phyloP scores from a whole-genome alignment of 2,888 invertebrate genomes.

The Hydraecia micacea region DNA sequence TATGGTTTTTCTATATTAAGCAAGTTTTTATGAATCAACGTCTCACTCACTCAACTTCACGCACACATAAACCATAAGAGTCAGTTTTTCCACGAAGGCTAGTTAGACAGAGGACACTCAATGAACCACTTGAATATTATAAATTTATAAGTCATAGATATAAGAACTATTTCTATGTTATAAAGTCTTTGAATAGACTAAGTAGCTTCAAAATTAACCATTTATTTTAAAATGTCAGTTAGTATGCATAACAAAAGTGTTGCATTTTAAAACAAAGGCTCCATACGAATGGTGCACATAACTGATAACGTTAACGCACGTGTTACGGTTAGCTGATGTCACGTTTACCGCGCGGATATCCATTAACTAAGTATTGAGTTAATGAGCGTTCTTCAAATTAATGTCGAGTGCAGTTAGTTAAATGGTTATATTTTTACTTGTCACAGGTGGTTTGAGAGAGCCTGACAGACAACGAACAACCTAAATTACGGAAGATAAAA shows the following conservation, averaged over 20 bases:
- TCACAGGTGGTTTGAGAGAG: conserved; percentile 5
- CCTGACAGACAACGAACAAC: not conserved
- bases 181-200: not conserved
- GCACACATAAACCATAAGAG: not conserved
- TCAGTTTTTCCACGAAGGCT: not conserved
- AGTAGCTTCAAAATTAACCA: not conserved
- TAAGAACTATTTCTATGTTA: too few relatives aligned
- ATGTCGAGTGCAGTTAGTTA: not conserved
- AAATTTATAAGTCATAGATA: too few relatives aligned
- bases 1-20: not conserved
- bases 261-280: conserved; percentile 58
- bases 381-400: conserved; percentile 22
- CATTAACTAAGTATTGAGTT: conserved; percentile 27
- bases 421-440: conserved; percentile 6
- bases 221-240: conserved; percentile 25
- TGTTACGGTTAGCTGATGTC: conserved; percentile 55
- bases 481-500: not conserved
- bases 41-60: too few relatives aligned
- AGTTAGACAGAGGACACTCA: too few relatives aligned
- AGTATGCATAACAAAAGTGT: conserved; percentile 50
- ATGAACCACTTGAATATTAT: too few relatives aligned
- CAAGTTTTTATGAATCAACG: conserved; percentile 11
- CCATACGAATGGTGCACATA: conserved; percentile 47
- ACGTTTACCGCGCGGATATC: conserved; percentile 49
- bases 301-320: conserved; percentile 65